A percentile compares a stretch with the other conserved stretches of the same genome.
These are phyloP conservation scores for Acanthosepion esculentum DNA, from an alignment of 2,888 invertebrate genomes.

Conservation along the genomic window DNA sequence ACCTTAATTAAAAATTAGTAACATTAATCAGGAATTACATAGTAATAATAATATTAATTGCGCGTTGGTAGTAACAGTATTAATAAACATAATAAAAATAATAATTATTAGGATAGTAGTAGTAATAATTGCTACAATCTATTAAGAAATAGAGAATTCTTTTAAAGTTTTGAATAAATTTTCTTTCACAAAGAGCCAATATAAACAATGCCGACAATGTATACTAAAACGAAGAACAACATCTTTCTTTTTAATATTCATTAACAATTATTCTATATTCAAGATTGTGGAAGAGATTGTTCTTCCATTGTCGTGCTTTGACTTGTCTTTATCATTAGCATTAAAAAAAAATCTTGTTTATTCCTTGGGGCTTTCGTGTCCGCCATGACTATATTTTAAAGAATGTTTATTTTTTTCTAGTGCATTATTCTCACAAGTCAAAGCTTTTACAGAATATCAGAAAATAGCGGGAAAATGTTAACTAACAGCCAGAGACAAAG, in stretches of 20 bases:
- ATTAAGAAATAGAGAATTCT: neutral
- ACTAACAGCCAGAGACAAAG: neutral
- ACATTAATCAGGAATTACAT: too few species aligned
- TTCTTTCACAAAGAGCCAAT: neutral
- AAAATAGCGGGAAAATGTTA: neutral
- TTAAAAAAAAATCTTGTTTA: neutral
- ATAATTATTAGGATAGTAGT: neutral
- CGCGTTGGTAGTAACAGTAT: neutral
- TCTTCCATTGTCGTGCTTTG: neutral
- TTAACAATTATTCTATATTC: neutral
- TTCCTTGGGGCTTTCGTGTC: neutral
- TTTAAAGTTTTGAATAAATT: neutral
- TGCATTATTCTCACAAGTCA: too few species aligned
- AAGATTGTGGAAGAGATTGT: neutral
- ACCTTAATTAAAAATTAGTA: too few species aligned
- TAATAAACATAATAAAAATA: neutral
- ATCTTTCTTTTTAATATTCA: neutral
- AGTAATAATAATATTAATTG: neutral
- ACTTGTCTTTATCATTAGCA: neutral
- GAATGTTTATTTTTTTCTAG: neutral
- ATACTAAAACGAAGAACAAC: neutral
- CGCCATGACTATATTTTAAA: neutral
- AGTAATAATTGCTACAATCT: neutral
- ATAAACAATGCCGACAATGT: neutral
- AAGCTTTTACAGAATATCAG: neutral